Percentiles rank a stretch among this genome's conserved stretches.
Evolutionary conservation across 64 coral and sea anemone genomes (phyloP).

Genomic region (Pocillopora damicornis): DNA sequence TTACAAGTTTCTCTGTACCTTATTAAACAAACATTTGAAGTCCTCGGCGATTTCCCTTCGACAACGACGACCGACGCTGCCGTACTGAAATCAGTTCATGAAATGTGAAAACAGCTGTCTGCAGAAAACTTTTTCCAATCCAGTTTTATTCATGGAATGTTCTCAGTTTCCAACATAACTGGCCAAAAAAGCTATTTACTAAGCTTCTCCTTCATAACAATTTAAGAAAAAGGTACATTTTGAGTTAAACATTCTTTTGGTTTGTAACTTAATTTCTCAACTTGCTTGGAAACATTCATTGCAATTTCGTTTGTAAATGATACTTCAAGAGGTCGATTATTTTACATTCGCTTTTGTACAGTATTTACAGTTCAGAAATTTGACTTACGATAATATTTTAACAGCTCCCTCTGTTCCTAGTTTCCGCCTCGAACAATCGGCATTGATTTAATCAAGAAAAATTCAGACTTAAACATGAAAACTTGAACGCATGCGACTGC

Average conservation of each 20-base stretch:
- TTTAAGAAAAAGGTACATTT: background rate
- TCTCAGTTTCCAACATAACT: background rate
- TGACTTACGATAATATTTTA: background rate
- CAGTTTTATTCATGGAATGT: background rate
- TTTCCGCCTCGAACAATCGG: background rate
- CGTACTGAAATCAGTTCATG: background rate
- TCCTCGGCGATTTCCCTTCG: background rate
- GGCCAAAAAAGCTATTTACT: background rate
- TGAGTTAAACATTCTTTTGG: background rate
- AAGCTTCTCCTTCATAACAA: background rate
- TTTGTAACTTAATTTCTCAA: background rate
- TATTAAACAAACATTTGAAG: background rate
- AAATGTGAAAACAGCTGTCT: background rate
- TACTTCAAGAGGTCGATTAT: background rate
- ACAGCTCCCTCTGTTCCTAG: background rate
- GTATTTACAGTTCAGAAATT: conserved; percentile 27
- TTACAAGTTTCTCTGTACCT: background rate
- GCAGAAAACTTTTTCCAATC: background rate
- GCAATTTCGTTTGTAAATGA: background rate
- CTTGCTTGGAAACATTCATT: conserved; percentile 4
- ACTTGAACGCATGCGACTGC: background rate
- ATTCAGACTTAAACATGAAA: background rate
- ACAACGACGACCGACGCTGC: background rate
- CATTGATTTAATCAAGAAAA: background rate
- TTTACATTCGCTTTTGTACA: conserved; percentile 8